Conservation (phyloP, 2,888 invertebrate genomes). For the Hylaea fasciaria region DNA sequence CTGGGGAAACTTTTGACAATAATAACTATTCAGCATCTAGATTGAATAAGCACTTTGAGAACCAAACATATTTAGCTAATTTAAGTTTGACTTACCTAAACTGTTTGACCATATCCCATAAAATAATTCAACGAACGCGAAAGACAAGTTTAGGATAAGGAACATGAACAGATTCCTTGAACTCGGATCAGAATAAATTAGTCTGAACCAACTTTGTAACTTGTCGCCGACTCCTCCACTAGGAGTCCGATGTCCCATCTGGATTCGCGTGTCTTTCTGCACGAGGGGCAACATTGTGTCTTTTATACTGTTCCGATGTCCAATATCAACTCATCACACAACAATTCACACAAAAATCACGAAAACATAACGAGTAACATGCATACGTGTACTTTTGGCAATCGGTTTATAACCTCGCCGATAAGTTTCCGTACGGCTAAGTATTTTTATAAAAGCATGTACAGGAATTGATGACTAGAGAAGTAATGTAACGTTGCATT, state of each 20-base stretch:
- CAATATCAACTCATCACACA: slow-evolving; percentile 73
- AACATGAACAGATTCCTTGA: slow-evolving; percentile 97
- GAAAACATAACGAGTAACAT: slow-evolving; percentile 64
- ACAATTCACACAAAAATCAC: slow-evolving; percentile 63
- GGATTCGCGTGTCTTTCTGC: slow-evolving; percentile 87
- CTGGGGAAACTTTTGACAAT: no score
- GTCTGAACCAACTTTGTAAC: slow-evolving; percentile 90
- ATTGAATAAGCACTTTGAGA: no score
- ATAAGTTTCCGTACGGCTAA: slow-evolving; percentile 36
- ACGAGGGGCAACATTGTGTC: slow-evolving; percentile 90
- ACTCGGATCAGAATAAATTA: slow-evolving; percentile 96
- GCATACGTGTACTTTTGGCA: slow-evolving; percentile 80
- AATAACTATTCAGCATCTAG: no score
- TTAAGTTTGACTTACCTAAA: slow-evolving; percentile 84
- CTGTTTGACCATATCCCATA: slow-evolving; percentile 97
- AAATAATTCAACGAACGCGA: slow-evolving; percentile 97
- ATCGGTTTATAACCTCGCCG: slow-evolving; percentile 74
- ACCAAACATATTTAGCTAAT: no score
- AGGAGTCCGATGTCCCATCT: slow-evolving; percentile 77
- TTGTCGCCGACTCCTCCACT: slow-evolving; percentile 89
- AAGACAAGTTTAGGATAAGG: slow-evolving; percentile 95
- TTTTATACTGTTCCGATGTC: slow-evolving; percentile 47
- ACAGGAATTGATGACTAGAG: slow-evolving; percentile 14
- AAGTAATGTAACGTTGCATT: slow-evolving; percentile 14
- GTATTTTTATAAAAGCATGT: slow-evolving; percentile 10